Evolutionary conservation across 2,888 invertebrate genomes (phyloP), one percentile per base, ranked within the genome.

Genomic region (Trichogramma evanescens): DNA sequence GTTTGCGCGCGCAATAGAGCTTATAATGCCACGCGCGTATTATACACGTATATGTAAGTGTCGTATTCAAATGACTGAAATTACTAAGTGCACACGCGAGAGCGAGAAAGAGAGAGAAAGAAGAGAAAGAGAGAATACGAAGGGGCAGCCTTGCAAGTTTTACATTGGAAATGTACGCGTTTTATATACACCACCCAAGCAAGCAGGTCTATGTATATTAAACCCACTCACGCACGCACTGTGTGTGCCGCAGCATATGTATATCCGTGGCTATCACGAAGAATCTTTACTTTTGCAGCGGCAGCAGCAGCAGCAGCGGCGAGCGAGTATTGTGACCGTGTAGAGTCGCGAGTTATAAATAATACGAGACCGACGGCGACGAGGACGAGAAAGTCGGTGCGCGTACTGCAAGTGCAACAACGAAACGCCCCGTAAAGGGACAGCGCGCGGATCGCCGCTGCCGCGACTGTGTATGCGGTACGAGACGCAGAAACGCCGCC

Each of bases 61-160:
- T 63, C 64, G 64, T 68, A 69, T 69, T 68, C 62, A 66, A 66
- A 66, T 66, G 65, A 66, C 66, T 66, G 64, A 66, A 67, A 69
- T 68, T 64, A 67, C 63, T 58, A 59, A 50, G 46, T 52, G 26
- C 26, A 26, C 56, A 50, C 42, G 43, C 26, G 48, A 42, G 5
- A 13, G 41, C 46, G 13, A 6, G 9, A 26, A 39, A 45, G 13
- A 40, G 26, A 26, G 26, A 26, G 26, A 26, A 26, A 26, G 26
- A 26, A 26, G 26, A 26, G 26, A 26, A 26, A 26, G 26, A 26
- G 26, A 26, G 26, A 26, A 26, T 26, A 26, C 26, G 26, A 26
- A 26, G 26, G 26, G 26, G 26, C 26, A 26, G 26, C 26, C 26
- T 26, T 26, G 26, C 26, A 26, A 26, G 26, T 26, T 26, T 26